Conservation (phyloP, 2,888 invertebrate genomes). For the Apamea epomidion region DNA sequence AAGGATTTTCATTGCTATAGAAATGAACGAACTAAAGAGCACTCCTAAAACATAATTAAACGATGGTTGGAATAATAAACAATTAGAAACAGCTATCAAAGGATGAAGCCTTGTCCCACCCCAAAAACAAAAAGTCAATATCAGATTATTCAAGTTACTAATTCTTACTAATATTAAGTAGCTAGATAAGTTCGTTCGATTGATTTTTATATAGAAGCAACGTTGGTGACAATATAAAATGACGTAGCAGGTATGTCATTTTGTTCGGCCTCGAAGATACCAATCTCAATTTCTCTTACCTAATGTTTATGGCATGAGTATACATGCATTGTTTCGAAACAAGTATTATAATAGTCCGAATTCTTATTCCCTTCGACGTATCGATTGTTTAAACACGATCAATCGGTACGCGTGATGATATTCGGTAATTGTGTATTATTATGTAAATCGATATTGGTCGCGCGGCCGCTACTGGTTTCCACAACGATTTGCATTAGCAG, state of each 20-base stretch:
- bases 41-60: not conserved
- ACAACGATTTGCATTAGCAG: constrained; percentile 57
- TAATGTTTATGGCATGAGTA: not conserved
- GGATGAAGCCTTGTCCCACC: not conserved
- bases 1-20: constrained; percentile 36
- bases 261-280: not conserved
- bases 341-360: not conserved
- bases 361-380: constrained; percentile 36
- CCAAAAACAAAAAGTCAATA: not conserved
- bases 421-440: constrained; percentile 62
- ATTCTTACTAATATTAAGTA: too few relatives aligned
- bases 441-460: constrained; percentile 59
- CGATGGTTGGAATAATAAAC: not conserved
- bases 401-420: constrained; percentile 60
- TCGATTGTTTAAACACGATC: constrained; percentile 55
- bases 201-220: not conserved
- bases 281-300: not conserved
- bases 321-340: not conserved
- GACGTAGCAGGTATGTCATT: not conserved
- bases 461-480: constrained; percentile 51
- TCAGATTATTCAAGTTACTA: not conserved
- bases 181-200: not conserved
- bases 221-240: not conserved
- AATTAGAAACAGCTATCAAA: not conserved
- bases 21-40: constrained; percentile 5